phyloP scores from a whole-genome alignment of 2,888 invertebrate species.

The Antheraea yamamai region DNA sequence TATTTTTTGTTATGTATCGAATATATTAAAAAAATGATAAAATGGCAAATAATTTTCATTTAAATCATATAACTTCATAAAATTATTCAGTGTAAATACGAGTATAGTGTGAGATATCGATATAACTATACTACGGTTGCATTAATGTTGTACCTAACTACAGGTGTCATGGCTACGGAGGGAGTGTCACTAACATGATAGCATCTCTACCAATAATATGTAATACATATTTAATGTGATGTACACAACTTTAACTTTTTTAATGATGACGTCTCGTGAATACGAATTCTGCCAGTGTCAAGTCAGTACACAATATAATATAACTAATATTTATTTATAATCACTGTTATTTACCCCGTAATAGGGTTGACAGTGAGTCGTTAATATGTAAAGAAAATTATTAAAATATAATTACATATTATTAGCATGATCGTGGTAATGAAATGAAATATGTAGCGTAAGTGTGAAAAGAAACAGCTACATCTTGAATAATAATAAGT shows the following conservation, averaged over 20 bases:
- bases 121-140: slow-evolving; percentile 28
- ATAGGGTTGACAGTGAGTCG: not conserved
- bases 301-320: not conserved
- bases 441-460: slow-evolving; percentile 4
- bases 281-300: too few relatives aligned
- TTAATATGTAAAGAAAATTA: not conserved
- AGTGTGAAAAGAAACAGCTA: slow-evolving; percentile 11
- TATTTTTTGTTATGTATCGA: not conserved
- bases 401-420: not conserved
- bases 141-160: slow-evolving; percentile 32
- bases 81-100: slow-evolving; percentile 26
- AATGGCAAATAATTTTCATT: not conserved
- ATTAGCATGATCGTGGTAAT: not conserved
- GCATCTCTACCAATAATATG: slow-evolving; percentile 4
- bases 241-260: too few relatives aligned
- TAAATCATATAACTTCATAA: slow-evolving; percentile 30
- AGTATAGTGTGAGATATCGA: slow-evolving; percentile 28
- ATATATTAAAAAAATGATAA: not conserved
- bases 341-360: not conserved
- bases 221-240: not conserved
- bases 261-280: too few relatives aligned
- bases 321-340: not conserved
- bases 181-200: slow-evolving; percentile 11
- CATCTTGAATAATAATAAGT: not conserved
- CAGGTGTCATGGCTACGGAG: slow-evolving; percentile 24